phyloP scores from a whole-genome alignment of 2,113 vertebrate genomes.

The Heptranchias perlo region DNA sequence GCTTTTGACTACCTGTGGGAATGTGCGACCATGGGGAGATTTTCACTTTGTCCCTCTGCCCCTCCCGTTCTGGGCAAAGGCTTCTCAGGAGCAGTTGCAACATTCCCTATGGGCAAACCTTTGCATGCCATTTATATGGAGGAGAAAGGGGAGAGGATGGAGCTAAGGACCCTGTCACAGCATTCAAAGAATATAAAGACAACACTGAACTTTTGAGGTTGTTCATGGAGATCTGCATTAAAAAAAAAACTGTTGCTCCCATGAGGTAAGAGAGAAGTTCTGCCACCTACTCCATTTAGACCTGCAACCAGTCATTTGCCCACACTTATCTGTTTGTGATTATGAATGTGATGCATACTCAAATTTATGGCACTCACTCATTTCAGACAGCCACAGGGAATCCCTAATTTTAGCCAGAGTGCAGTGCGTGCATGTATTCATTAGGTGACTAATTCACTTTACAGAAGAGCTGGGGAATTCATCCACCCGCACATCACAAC shows the following conservation, averaged over 20 bases:
- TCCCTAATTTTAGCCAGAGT: too few relatives aligned
- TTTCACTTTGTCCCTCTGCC: too few relatives aligned
- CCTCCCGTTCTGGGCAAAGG: too few relatives aligned
- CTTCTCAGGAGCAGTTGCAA: too few relatives aligned
- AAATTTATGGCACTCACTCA: not conserved
- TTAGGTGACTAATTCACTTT: too few relatives aligned
- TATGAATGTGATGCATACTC: not conserved
- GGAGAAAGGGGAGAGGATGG: too few relatives aligned
- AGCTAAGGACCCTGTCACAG: too few relatives aligned
- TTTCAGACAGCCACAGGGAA: not conserved
- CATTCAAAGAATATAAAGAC: not conserved
- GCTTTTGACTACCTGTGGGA: too few relatives aligned
- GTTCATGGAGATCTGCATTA: too few relatives aligned
- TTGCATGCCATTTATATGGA: not conserved
- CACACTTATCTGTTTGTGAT: not conserved
- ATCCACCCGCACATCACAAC: not conserved
- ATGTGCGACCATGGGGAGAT: too few relatives aligned
- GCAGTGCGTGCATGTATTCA: too few relatives aligned
- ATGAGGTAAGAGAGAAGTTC: not conserved
- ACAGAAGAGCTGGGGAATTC: not conserved
- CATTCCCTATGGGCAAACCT: not conserved
- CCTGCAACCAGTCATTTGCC: not conserved
- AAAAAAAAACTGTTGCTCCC: not conserved
- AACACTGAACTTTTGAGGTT: not conserved
- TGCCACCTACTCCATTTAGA: not conserved